These are phyloP conservation scores for Prionailurus bengalensis DNA, from an alignment of 2,113 vertebrate species.

Conservation along the genomic window DNA sequence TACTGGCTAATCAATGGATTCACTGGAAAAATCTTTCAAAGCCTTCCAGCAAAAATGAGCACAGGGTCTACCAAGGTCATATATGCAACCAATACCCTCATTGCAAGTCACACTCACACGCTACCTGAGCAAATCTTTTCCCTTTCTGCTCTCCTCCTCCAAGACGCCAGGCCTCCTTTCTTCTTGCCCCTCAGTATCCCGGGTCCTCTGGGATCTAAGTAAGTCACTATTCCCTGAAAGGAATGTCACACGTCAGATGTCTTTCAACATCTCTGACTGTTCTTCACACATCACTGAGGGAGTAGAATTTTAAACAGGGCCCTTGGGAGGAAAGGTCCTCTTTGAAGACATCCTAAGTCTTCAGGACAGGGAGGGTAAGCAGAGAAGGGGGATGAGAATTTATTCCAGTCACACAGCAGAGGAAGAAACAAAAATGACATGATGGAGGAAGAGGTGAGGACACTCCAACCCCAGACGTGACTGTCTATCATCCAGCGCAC, in stretches of 20 bases:
- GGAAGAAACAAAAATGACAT: not conserved
- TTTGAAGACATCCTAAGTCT: slow-evolving; percentile 63
- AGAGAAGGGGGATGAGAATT: not conserved
- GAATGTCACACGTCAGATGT: not conserved
- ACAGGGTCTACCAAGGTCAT: rapidly evolving
- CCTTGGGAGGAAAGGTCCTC: slow-evolving; percentile 50
- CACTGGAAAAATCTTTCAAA: not conserved
- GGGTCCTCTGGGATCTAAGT: not conserved
- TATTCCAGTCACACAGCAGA: not conserved
- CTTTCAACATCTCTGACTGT: not conserved
- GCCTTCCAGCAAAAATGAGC: not conserved
- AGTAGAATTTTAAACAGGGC: slow-evolving; percentile 68
- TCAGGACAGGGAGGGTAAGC: not conserved
- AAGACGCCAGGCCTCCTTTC: not conserved
- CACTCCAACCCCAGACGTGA: not conserved
- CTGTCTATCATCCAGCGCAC: not conserved
- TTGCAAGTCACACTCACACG: not conserved
- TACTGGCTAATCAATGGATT: not conserved
- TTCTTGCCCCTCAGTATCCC: not conserved
- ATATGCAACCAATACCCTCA: rapidly evolving
- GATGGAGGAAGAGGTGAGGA: not conserved
- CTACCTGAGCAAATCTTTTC: slow-evolving; percentile 71
- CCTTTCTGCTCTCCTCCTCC: slow-evolving; percentile 11
- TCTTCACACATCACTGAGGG: slow-evolving; percentile 58
- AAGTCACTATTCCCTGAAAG: not conserved